These are phyloP conservation scores for Agrotis puta DNA, from an alignment of 2,888 invertebrate genomes.

Conservation along the genomic window DNA sequence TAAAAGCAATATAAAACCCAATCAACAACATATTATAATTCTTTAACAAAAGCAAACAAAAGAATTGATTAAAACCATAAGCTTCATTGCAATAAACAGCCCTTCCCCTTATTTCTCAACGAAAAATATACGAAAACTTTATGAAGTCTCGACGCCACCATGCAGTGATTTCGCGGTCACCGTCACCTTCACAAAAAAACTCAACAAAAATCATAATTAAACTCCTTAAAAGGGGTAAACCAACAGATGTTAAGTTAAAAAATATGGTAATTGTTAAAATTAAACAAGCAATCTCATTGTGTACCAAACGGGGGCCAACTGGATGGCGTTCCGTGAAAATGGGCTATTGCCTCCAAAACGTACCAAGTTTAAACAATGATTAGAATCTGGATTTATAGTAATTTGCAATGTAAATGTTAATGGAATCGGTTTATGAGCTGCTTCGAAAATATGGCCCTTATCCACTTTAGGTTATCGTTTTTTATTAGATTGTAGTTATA, in stretches of 20 bases:
- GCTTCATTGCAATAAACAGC: background rate
- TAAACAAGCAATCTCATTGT: constrained; percentile 84
- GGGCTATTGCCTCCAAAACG: constrained; percentile 83
- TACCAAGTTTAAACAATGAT: constrained; percentile 84
- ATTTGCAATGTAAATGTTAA: constrained; percentile 84
- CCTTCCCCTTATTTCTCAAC: background rate
- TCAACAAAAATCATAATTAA: constrained; percentile 73
- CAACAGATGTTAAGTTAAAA: constrained; percentile 80
- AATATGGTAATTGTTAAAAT: constrained; percentile 85
- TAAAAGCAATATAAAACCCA: background rate
- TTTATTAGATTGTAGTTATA: constrained; percentile 59
- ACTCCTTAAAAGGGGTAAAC: constrained; percentile 77
- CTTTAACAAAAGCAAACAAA: background rate
- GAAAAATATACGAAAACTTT: constrained; percentile 9
- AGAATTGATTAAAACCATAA: constrained; percentile 1
- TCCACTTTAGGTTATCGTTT: constrained; percentile 58
- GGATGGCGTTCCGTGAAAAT: constrained; percentile 80
- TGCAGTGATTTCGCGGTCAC: constrained; percentile 36
- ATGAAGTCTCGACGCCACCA: constrained; percentile 34
- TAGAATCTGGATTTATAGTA: constrained; percentile 85
- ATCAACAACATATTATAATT: background rate
- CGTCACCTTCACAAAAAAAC: constrained; percentile 31
- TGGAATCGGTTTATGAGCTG: constrained; percentile 76
- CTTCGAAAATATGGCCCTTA: constrained; percentile 68
- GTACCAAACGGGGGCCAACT: constrained; percentile 76